phyloP scores from a whole-genome alignment of 2,888 invertebrate genomes.

The Oxycera nigricornis region DNA sequence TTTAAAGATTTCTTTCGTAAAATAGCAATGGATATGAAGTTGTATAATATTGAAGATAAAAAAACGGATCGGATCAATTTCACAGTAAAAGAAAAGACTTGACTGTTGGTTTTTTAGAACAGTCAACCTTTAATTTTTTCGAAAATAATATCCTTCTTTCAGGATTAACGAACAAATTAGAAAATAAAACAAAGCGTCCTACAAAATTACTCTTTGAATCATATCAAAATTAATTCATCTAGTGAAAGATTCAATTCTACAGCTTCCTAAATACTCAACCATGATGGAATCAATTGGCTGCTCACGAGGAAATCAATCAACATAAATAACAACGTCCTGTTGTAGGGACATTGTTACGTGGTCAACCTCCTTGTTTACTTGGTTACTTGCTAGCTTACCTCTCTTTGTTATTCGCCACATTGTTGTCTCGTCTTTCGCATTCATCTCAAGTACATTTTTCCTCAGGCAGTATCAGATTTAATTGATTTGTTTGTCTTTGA shows the following conservation, averaged over 20 bases:
- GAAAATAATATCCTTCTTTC: too few species aligned
- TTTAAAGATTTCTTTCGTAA: too few species aligned
- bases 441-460: slow-evolving; percentile 9
- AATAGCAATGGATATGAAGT: too few species aligned
- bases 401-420: neutral
- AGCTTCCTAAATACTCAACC: neutral
- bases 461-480: slow-evolving; percentile 28
- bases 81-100: too few species aligned
- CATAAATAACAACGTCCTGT: slow-evolving; percentile 7
- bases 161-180: too few species aligned
- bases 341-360: neutral
- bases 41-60: too few species aligned
- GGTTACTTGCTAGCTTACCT: too few species aligned
- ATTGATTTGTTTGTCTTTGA: slow-evolving; percentile 36
- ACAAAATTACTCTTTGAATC: too few species aligned
- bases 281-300: slow-evolving; percentile 9
- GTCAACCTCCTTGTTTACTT: neutral
- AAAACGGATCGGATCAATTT: too few species aligned
- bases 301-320: slow-evolving; percentile 11
- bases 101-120: too few species aligned
- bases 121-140: too few species aligned
- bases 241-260: neutral
- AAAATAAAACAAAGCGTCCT: too few species aligned
- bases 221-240: neutral
- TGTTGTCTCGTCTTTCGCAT: slow-evolving; percentile 13